Evolutionary conservation across 1,140 invertebrate species (phyloP).

Genomic region (Callitettix versicolor): DNA sequence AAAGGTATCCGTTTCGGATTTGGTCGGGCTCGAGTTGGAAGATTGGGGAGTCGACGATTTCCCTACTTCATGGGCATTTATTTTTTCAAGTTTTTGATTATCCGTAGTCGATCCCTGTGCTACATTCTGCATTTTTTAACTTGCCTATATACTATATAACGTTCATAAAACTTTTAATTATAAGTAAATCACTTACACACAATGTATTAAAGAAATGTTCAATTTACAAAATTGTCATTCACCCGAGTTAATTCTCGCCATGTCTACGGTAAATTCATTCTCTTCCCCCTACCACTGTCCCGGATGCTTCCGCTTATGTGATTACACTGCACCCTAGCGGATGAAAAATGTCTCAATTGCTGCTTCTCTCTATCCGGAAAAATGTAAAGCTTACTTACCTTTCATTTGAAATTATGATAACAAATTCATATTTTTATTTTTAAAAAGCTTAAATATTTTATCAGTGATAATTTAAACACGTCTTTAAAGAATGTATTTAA

Average conservation of each 20-base stretch:
- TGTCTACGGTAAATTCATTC: constrained; percentile 45
- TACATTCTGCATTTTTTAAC: constrained; percentile 81
- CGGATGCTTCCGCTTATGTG: constrained; percentile 14
- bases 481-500: too few species aligned
- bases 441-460: too few species aligned
- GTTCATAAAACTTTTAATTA: constrained; percentile 12
- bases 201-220: background rate
- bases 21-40: constrained; percentile 52
- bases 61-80: constrained; percentile 44
- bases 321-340: background rate
- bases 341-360: background rate
- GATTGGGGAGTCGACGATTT: constrained; percentile 51
- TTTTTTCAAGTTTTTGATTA: constrained; percentile 65
- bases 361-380: background rate
- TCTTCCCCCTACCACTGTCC: constrained; percentile 15
- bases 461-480: too few species aligned
- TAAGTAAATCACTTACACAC: constrained; percentile 22
- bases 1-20: constrained; percentile 67
- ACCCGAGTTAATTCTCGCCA: constrained; percentile 58
- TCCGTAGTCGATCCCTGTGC: constrained; percentile 58
- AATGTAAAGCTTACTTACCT: background rate
- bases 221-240: constrained; percentile 40
- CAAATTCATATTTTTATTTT: too few species aligned
- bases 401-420: too few species aligned
- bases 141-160: constrained; percentile 28